Evolutionary conservation across 2,797 vertebrate species (phyloP), one percentile per base, ranked within the genome.

Genomic region (Semaprochilodus insignis): DNA sequence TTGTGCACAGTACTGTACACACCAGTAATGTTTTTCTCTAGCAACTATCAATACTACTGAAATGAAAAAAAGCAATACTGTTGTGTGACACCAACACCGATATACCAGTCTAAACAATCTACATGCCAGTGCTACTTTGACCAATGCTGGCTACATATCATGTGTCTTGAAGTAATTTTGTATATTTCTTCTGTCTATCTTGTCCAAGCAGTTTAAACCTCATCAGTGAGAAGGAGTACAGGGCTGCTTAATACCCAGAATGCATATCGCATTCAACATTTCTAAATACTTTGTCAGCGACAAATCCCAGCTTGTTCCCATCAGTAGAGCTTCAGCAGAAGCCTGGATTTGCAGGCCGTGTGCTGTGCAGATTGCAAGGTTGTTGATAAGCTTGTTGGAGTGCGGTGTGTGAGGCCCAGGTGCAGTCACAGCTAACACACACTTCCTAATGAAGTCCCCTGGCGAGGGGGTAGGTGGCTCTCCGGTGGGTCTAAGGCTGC

Each of bases 381-480:
- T 54, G 40, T 60, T 83, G 82, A 69, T 74, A 21, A 78, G 52
- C 51, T 8, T 74, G 71, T 54, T 40, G 11, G 63, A 19, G 27
- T 2, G 25, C 31, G 67, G 17, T 17, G 27, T 1, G 44, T 34
- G 69, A 34, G 63, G 77, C n/a, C 59, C 82, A 83, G 71, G 77
- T 83, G 65, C 62, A 62, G 52, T 62, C 79, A 17, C 34, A 63
- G 55, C 62, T 69, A 79, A 59, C 60, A 78, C 77, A 69, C 31
- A 84, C 73, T 44, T 80, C 78, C 57, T 81, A 84, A 84, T 81
- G 78, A 77, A 80, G 83, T 81, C 83, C 78, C 78, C 55, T 65
- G 83, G 57, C 60, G 27, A 71, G 40, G 31, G 67, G 55, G 48
- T 75, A 75, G 74, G 74, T 60, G 55, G 57, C 74, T 62, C 55